Evolutionary conservation across 1,140 invertebrate genomes (phyloP), one percentile per base, ranked within the genome.

Genomic region (Papilio glaucus): DNA sequence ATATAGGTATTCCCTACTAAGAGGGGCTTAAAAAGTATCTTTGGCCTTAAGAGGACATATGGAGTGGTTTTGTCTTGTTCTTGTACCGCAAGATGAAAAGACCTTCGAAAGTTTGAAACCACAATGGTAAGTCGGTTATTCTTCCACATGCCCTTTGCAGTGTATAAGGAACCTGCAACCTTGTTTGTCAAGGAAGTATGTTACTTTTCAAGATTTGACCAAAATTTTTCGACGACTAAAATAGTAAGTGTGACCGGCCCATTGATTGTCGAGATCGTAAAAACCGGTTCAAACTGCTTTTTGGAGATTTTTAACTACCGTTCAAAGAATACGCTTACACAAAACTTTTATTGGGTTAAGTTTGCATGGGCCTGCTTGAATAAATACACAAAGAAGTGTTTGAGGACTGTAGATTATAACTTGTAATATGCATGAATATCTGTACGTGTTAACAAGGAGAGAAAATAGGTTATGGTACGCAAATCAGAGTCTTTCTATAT

Each of bases 291-390:
- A 49, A 21, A 49, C 45, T 21, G 18, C 18, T 49, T 21, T 15
- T 49, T 49, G 45, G 18, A 9, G 45, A 49, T n/a, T 49, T 18
- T 21, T 21, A 9, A 49, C 45, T 49, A 49, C 45, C 45, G 45
- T 49, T 49, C 18, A 45, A 49, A 15, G 45, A 7, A 49, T 49
- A 18, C 45, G 45, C 21, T 21, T 21, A 49, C 18, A 49, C 45
- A 9, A 6, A 8, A 6, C 18, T n/a, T 49, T 49, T 49, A 21
- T 49, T 49, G 15, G 45, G 45, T 49, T 49, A 45, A 15, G 45
- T 49, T 49, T 49, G 21, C 45, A 49, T 49, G 45, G 45, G 45
- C 18, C 45, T 49, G 45, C 18, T 49, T 21, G 21, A 49, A 49
- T 42, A 49, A 49, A 49, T 21, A 49, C 8, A 49, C 15, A 49